phyloP scores from a whole-genome alignment of 2,113 vertebrate genomes.

The Syngnathus floridae region DNA sequence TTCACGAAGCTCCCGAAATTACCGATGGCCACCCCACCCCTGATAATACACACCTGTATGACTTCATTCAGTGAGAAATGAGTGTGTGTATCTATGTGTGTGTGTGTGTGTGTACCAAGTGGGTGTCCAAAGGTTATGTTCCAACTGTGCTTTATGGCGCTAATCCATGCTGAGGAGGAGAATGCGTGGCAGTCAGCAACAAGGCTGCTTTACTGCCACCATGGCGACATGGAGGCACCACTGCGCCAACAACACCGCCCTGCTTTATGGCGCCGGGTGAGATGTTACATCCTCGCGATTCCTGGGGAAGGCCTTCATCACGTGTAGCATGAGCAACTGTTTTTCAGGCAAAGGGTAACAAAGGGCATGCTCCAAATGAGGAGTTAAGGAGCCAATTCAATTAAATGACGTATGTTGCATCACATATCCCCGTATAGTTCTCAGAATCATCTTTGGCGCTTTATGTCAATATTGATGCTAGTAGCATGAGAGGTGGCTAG shows the following conservation, averaged over 20 bases:
- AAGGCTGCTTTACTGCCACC: conserved; percentile 59
- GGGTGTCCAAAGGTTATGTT: conserved; percentile 71
- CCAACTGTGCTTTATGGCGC: conserved; percentile 70
- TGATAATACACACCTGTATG: background rate
- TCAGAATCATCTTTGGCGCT: too few species aligned
- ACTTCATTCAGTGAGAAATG: background rate
- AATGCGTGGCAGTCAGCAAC: conserved; percentile 50
- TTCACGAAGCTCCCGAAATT: too few species aligned
- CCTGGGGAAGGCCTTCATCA: conserved; percentile 23
- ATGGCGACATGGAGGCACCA: conserved; percentile 57
- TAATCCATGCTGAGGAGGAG: conserved; percentile 7
- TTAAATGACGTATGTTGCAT: background rate
- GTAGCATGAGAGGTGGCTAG: too few species aligned
- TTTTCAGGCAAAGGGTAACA: background rate
- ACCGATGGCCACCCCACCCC: too few species aligned
- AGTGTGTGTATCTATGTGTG: conserved; percentile 9
- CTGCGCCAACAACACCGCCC: conserved; percentile 25
- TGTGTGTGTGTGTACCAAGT: conserved; percentile 22
- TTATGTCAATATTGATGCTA: too few species aligned
- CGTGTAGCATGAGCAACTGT: background rate
- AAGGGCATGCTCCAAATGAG: conserved; percentile 1
- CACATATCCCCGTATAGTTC: background rate
- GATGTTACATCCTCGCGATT: conserved; percentile 42
- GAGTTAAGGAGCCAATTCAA: background rate
- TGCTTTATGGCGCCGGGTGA: conserved; percentile 64